These are phyloP conservation scores for Tetramorium alpestre DNA, from an alignment of 1,140 invertebrate species.

Conservation along the genomic window DNA sequence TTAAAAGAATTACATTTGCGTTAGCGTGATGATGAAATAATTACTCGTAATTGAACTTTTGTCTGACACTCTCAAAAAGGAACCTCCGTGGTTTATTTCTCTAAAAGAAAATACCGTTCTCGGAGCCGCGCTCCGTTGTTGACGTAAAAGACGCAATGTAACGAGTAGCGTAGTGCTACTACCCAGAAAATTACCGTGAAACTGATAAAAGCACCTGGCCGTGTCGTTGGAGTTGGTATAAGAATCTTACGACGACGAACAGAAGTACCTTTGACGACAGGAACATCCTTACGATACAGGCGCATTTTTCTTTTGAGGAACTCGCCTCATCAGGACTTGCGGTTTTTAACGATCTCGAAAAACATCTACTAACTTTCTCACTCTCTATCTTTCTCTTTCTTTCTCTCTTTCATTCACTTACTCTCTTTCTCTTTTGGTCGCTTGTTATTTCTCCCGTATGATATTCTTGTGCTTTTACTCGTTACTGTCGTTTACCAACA, in stretches of 20 bases:
- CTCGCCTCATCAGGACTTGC: constrained; percentile 44
- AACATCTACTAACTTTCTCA: constrained; percentile 6
- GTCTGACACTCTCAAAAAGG: constrained; percentile 24
- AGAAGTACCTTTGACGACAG: constrained; percentile 53
- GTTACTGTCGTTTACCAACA: not conserved
- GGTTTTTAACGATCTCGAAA: constrained; percentile 58
- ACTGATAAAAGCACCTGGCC: constrained; percentile 56
- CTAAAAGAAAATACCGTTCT: constrained; percentile 1
- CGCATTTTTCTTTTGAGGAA: constrained; percentile 27
- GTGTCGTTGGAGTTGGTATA: constrained; percentile 30
- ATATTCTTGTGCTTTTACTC: constrained; percentile 13
- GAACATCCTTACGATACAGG: constrained; percentile 15
- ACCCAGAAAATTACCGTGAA: constrained; percentile 54
- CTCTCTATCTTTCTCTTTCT: not conserved
- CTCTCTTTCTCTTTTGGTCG: not conserved
- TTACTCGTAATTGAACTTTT: constrained; percentile 58
- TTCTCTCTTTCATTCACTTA: not conserved
- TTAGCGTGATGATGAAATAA: constrained; percentile 40
- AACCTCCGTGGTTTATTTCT: constrained; percentile 20
- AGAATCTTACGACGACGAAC: constrained; percentile 31
- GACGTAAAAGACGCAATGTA: constrained; percentile 47
- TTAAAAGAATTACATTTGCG: constrained; percentile 35
- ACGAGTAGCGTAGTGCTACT: not conserved
- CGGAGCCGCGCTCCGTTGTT: not conserved
- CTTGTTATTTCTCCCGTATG: constrained; percentile 8